Base-by-base conservation (phyloP, 1,140 invertebrate species). In the Drosophila pallidifrons region DNA sequence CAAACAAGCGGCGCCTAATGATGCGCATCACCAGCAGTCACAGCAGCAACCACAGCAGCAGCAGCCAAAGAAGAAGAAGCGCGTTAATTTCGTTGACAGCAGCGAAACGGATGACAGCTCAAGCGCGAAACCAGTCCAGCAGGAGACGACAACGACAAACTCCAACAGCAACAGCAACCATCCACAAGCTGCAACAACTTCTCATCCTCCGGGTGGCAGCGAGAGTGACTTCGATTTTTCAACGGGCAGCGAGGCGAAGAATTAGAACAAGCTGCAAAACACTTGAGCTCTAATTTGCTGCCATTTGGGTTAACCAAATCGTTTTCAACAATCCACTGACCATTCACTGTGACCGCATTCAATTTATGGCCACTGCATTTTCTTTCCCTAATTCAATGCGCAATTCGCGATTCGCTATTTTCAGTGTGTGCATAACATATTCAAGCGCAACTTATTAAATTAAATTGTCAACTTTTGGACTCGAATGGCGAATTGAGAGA, bases 101-200 rank as follows among this genome's bases (percentile, higher is more conserved):
- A 92, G 91, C 73, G 91, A 92, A 89, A 92, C 91, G 75, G 91
- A 92, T 89, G 91, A 92, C 52, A 92, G 91, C 79, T 92, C 89
- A 81, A 82, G 83, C 76, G 88, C 67, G 67, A 91, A 92, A 81
- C 77, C 85, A 70, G 72, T 68, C 67, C 85, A 67, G 47, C 85
- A 67, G 47, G 67, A 69, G 52, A 59, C 64, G 57, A 4, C 63
- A 13, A 16, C 41, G 2, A 11, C 49, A 32, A 35, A 11, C 55
- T 15, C 61, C 51, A 13, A 11, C 58, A 16, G 15, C 66, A n/a
- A 20, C 20, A 16, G 15, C 52, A 38, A 13, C 32, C 32, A 10
- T 20, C 47, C 57, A 15, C 25, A 32, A 38, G 54, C 16, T 20
- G 67, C 52, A 28, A 60, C 70, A 20, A 30, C 52, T n/a, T 6